Evolutionary conservation across 2,113 vertebrate species (phyloP), one percentile per base, ranked within the genome.

Genomic region (Hirundichthys speculiger): DNA sequence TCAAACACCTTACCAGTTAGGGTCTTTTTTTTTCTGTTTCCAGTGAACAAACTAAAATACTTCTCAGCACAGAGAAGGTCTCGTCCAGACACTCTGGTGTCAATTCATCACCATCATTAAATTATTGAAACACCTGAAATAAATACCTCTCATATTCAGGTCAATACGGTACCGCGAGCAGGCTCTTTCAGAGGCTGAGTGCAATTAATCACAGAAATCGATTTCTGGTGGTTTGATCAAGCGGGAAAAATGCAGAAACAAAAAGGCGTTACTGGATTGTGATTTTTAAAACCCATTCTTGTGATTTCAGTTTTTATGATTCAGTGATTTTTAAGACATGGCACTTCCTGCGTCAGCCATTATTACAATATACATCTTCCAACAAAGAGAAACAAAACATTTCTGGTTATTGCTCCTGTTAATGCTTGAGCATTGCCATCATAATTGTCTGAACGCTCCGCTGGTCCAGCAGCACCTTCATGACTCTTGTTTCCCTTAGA

Each of bases 131-230:
- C n/a, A n/a, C n/a, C n/a, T n/a, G n/a, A n/a, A n/a, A n/a, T n/a
- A n/a, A n/a, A n/a, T n/a, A n/a, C n/a, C n/a, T n/a, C n/a, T n/a
- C n/a, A n/a, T n/a, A n/a, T n/a, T n/a, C n/a, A n/a, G n/a, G n/a
- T n/a, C n/a, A n/a, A n/a, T n/a, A n/a, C n/a, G n/a, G n/a, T 64
- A 75, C 64, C 50, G 64, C 63, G 24, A 64, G 59, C 25, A 43
- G 22, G 45, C 69, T 75, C 76, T 85, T 74, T 69, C 75, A 16
- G 13, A 61, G 66, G 54, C 72, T 58, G 52, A 80, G 67, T 64
- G 59, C 73, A 82, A 85, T 90, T 73, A 86, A 84, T 85, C 82
- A 88, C 75, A 62, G 73, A 79, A 83, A 83, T 76, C 48, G 84
- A 85, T 3, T 46, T 34, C 55, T 57, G 65, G 48, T 55, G 64